Conservation (phyloP, 2,113 vertebrate species). For the Empidonax alnorum region DNA sequence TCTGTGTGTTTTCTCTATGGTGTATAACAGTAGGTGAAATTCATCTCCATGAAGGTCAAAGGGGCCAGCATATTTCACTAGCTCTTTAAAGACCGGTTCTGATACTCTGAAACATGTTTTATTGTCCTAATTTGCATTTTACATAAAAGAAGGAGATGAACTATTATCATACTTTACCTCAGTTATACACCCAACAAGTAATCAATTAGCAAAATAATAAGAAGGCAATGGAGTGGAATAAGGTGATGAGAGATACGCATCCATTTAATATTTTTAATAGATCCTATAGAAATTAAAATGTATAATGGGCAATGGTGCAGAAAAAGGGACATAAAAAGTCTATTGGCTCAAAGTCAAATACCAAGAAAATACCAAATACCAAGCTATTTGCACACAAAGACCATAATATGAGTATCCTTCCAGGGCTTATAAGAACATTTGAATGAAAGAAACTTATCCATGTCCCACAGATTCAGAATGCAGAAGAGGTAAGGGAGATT, state of each 20-base stretch:
- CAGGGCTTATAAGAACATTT: background rate
- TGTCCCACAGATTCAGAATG: background rate
- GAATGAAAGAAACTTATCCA: background rate
- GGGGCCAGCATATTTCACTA: background rate
- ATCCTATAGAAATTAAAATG: conserved; percentile 17
- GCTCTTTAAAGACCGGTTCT: background rate
- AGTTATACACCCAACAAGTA: conserved; percentile 34
- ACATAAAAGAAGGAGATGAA: background rate
- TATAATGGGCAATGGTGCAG: background rate
- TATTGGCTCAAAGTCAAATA: background rate
- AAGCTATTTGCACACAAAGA: background rate
- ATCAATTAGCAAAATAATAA: conserved; percentile 59
- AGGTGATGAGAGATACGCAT: background rate
- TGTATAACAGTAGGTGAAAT: background rate
- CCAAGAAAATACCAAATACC: background rate
- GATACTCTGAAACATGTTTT: background rate
- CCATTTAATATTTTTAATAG: background rate
- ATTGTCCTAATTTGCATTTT: conserved; percentile 27
- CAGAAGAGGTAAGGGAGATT: background rate
- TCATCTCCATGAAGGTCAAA: background rate
- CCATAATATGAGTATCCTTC: background rate
- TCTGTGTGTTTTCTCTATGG: background rate
- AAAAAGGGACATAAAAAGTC: background rate
- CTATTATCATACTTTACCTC: background rate
- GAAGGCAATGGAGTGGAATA: conserved; percentile 46